Evolutionary conservation across 2,113 vertebrate genomes (phyloP).

Genomic region (Promerops cafer): DNA sequence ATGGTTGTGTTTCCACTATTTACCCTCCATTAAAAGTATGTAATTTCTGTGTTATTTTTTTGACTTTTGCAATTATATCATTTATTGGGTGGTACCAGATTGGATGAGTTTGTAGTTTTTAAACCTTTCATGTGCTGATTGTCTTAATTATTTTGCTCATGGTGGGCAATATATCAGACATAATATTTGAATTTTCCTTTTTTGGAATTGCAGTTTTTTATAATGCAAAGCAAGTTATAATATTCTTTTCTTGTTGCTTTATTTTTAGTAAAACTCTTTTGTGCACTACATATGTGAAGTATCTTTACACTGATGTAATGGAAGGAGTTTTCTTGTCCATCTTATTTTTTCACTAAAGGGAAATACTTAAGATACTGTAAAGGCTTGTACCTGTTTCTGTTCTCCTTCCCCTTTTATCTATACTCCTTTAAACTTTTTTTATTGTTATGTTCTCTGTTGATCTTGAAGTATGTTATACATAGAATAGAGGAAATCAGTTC

Average conservation of each 20-base stretch:
- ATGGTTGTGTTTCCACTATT: conserved; percentile 2
- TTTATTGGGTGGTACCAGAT: fast-evolving
- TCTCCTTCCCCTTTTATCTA: background rate
- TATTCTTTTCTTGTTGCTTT: background rate
- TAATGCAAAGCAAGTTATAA: fast-evolving
- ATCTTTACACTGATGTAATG: background rate
- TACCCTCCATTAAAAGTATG: conserved; percentile 32
- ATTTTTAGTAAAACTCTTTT: background rate
- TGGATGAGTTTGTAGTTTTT: fast-evolving
- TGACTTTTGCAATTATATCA: fast-evolving
- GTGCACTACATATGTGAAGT: background rate
- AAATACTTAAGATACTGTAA: background rate
- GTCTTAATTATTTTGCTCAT: fast-evolving
- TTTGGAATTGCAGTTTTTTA: background rate
- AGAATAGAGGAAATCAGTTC: background rate
- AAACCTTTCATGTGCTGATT: fast-evolving
- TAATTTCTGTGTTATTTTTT: fast-evolving
- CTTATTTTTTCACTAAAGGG: background rate
- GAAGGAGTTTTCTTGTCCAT: fast-evolving
- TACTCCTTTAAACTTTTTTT: fast-evolving
- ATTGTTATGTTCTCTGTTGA: fast-evolving
- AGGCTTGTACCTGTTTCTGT: fast-evolving
- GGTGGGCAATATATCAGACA: fast-evolving
- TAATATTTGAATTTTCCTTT: fast-evolving
- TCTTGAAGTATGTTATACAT: fast-evolving